phyloP scores from a whole-genome alignment of 2,113 vertebrate genomes.

The human region GRCh38 chr3:47158001-47158500 shows the following conservation, averaged over 20 bases:
- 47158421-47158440: background rate
- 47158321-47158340: background rate
- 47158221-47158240: background rate
- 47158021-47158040: background rate
- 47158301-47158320: background rate
- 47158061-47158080: background rate
- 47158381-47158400: background rate
- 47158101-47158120: background rate
- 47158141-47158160: conserved; percentile 19
- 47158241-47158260: background rate
- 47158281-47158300: background rate
- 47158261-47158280: background rate
- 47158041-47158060: background rate
- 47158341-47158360: background rate
- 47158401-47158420: background rate
- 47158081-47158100: background rate
- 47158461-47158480: background rate
- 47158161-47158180: background rate
- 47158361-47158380: background rate
- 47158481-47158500: background rate
- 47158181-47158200: conserved; percentile 5
- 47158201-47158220: background rate
- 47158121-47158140: background rate
- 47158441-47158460: background rate
- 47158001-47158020: background rate